A percentile compares a stretch with the other conserved stretches of the same genome.
phyloP scores from a whole-genome alignment of 2,888 invertebrate genomes.

The Drosophila limbata region DNA sequence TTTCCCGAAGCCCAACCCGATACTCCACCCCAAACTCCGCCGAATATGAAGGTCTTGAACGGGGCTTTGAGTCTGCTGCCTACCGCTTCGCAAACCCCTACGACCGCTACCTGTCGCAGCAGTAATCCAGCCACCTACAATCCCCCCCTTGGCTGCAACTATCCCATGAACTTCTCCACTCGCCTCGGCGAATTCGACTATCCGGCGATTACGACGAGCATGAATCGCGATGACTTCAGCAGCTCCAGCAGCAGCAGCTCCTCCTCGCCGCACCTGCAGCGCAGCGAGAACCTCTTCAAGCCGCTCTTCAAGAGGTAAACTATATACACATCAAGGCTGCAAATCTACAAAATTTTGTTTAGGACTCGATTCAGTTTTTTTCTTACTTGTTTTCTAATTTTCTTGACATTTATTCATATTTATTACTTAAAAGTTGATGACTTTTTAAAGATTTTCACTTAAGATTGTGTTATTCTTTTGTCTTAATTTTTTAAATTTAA shows the following conservation, averaged over 20 bases:
- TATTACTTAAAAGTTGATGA: too few relatives aligned
- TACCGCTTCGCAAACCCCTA: slow-evolving; percentile 87
- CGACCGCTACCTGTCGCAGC: slow-evolving; percentile 86
- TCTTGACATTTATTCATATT: too few relatives aligned
- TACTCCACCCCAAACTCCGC: slow-evolving; percentile 97
- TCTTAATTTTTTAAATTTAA: too few relatives aligned
- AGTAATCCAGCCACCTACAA: slow-evolving; percentile 62
- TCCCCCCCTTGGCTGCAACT: slow-evolving; percentile 53
- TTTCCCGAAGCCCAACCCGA: slow-evolving; percentile 94
- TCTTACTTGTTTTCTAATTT: too few relatives aligned
- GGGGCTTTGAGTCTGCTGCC: slow-evolving; percentile 90
- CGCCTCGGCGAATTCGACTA: slow-evolving; percentile 83
- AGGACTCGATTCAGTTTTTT: background rate
- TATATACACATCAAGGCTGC: background rate
- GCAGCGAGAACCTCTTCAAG: slow-evolving; percentile 89
- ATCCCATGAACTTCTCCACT: slow-evolving; percentile 69
- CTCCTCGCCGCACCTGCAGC: slow-evolving; percentile 72
- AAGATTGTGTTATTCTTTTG: too few relatives aligned
- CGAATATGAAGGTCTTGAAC: slow-evolving; percentile 95
- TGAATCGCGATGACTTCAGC: slow-evolving; percentile 74
- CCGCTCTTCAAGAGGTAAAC: slow-evolving; percentile 95
- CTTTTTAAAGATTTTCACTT: too few relatives aligned
- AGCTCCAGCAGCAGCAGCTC: slow-evolving; percentile 76
- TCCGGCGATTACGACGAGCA: slow-evolving; percentile 56
- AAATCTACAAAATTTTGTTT: background rate